A percentile compares a stretch with the other conserved stretches of the same genome.
Evolutionary conservation across 2,888 invertebrate species (phyloP).

Genomic region (Aleiodes leptofemur): DNA sequence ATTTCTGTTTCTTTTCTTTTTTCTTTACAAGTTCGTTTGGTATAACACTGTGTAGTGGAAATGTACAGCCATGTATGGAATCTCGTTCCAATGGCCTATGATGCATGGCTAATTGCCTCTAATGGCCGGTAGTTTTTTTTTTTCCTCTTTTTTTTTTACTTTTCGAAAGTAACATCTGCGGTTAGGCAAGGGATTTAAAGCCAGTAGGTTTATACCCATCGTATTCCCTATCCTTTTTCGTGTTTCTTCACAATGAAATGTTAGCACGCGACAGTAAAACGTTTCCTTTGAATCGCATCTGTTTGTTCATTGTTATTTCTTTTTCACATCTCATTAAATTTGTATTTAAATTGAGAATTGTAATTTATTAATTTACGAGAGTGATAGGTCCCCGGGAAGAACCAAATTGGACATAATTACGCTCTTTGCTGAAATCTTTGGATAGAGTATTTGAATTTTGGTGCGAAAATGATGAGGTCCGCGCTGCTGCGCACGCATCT

Average conservation of each 20-base stretch:
- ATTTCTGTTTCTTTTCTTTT: not conserved
- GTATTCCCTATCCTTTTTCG: slow-evolving; percentile 3
- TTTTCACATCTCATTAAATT: not conserved
- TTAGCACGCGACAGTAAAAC: slow-evolving; percentile 18
- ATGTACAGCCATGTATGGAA: slow-evolving; percentile 60
- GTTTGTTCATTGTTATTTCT: not conserved
- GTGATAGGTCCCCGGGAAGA: too few relatives aligned
- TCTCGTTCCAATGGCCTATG: slow-evolving; percentile 61
- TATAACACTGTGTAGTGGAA: slow-evolving; percentile 6
- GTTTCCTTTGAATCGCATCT: not conserved
- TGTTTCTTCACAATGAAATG: slow-evolving; percentile 24
- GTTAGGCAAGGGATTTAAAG: slow-evolving; percentile 45
- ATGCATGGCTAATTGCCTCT: slow-evolving; percentile 68
- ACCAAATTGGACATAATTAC: too few relatives aligned
- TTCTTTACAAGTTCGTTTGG: slow-evolving; percentile 11
- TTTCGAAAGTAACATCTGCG: slow-evolving; percentile 61
- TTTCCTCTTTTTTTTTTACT: slow-evolving; percentile 42
- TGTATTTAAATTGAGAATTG: too few relatives aligned
- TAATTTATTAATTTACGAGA: too few relatives aligned
- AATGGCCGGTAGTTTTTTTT: slow-evolving; percentile 55
- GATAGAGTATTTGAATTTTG: too few relatives aligned
- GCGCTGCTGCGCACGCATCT: too few relatives aligned
- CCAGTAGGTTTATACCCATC: not conserved
- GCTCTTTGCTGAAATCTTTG: too few relatives aligned
- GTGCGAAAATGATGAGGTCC: too few relatives aligned